Evolutionary conservation across 1,140 invertebrate species (phyloP).

Genomic region (Drosophila baimaii): DNA sequence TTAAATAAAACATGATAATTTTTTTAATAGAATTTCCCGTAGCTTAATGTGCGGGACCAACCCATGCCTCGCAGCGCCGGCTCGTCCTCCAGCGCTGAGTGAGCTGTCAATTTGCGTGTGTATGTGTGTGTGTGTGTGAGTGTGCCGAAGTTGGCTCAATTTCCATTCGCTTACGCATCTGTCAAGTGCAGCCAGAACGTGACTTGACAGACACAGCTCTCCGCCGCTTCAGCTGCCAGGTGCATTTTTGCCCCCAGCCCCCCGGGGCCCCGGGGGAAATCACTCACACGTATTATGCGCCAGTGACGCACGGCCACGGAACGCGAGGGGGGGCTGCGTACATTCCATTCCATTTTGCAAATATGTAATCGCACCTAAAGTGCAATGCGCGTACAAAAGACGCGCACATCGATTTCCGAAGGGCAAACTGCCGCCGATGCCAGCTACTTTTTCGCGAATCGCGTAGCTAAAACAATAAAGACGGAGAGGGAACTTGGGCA

Average conservation of each 20-base stretch:
- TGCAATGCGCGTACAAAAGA: too few relatives aligned
- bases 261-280: conserved; percentile 61
- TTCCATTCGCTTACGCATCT: conserved; percentile 38
- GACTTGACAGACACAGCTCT: conserved; percentile 37
- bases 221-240: conserved; percentile 1
- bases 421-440: conserved; percentile 9
- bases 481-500: conserved; percentile 41
- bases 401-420: conserved; percentile 46
- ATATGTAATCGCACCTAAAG: conserved; percentile 73
- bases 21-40: conserved; percentile 66
- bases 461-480: conserved; percentile 28
- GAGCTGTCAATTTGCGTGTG: conserved; percentile 52
- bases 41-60: conserved; percentile 18
- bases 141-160: conserved; percentile 51
- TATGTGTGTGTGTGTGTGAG: not conserved
- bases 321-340: conserved; percentile 28
- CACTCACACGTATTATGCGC: conserved; percentile 57
- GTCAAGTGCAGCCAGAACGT: conserved; percentile 47
- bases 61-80: not conserved
- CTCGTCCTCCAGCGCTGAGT: conserved; percentile 8
- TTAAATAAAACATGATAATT: conserved; percentile 76
- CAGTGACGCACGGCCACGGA: conserved; percentile 22
- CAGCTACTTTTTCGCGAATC: conserved; percentile 4
- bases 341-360: conserved; percentile 78
- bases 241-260: conserved; percentile 25